These are phyloP conservation scores for Syngnathus floridae DNA, from an alignment of 2,113 vertebrate genomes.

Conservation along the genomic window DNA sequence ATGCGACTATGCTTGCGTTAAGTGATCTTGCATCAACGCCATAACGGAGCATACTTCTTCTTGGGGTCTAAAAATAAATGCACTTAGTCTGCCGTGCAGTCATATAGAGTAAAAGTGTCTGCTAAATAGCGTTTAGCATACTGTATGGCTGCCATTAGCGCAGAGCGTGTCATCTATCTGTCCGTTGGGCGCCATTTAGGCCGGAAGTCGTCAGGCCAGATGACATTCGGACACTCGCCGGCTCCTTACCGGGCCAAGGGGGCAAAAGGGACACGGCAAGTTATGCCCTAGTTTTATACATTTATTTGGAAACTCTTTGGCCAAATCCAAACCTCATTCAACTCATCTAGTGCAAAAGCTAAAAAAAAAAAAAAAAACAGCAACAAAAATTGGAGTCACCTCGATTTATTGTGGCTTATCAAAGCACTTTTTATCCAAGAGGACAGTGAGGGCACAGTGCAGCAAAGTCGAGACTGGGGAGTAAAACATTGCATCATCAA, in stretches of 20 bases:
- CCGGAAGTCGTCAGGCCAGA: slow-evolving; percentile 55
- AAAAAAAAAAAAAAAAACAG: too few relatives aligned
- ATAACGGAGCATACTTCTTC: slow-evolving; percentile 21
- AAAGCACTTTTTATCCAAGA: background rate
- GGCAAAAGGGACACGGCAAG: slow-evolving; percentile 38
- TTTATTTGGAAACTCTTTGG: background rate
- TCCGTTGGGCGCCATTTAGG: slow-evolving; percentile 64
- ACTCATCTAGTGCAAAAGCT: too few relatives aligned
- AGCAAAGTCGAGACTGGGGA: background rate
- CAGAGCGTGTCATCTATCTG: slow-evolving; percentile 58
- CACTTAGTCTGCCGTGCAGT: slow-evolving; percentile 57
- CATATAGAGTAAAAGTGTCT: slow-evolving; percentile 60
- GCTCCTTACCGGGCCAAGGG: slow-evolving; percentile 51
- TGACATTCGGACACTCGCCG: slow-evolving; percentile 59
- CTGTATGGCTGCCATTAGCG: slow-evolving; percentile 61
- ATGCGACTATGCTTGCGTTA: background rate
- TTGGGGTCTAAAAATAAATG: slow-evolving; percentile 60
- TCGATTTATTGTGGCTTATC: too few relatives aligned
- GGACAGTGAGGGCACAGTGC: background rate
- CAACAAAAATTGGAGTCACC: too few relatives aligned
- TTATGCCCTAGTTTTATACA: background rate
- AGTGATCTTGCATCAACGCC: slow-evolving; percentile 20
- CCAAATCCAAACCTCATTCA: too few relatives aligned
- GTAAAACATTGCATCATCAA: too few relatives aligned
- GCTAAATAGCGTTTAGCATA: slow-evolving; percentile 67